Conservation (phyloP, 2,797 vertebrate genomes). For the Australoheros facetus region DNA sequence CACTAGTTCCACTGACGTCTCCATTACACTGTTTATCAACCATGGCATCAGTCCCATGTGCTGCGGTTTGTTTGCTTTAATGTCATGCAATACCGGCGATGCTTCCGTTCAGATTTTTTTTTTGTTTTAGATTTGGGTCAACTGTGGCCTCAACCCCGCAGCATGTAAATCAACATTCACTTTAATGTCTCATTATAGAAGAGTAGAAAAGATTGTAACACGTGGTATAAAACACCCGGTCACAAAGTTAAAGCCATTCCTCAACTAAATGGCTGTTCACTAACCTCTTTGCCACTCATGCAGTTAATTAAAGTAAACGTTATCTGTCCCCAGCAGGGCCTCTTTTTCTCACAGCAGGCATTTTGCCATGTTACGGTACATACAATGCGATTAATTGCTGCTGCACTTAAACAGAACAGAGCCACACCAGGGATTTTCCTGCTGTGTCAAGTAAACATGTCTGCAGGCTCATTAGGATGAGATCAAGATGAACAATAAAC, state of each 20-base stretch:
- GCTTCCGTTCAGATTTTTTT: slow-evolving; percentile 6
- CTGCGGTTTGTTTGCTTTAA: slow-evolving; percentile 29
- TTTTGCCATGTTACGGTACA: neutral
- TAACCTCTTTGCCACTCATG: neutral
- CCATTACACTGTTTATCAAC: slow-evolving; percentile 31
- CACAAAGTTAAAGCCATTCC: neutral
- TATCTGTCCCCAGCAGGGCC: neutral
- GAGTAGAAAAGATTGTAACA: neutral
- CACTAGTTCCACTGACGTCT: slow-evolving; percentile 42
- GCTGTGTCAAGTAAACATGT: neutral
- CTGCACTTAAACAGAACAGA: neutral
- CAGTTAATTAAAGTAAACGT: neutral
- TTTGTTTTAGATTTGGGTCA: slow-evolving; percentile 14
- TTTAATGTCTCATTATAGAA: neutral
- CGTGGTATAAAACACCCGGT: neutral
- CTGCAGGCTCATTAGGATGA: neutral
- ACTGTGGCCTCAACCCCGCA: neutral
- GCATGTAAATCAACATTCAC: neutral
- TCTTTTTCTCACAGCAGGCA: neutral
- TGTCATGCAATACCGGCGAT: neutral
- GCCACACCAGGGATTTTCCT: neutral
- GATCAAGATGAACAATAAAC: slow-evolving; percentile 3
- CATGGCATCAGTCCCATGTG: slow-evolving; percentile 34
- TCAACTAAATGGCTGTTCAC: neutral
- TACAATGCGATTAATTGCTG: neutral